Evolutionary conservation across 2,113 vertebrate species (phyloP), one percentile per base, ranked within the genome.

Genomic region (Recurvirostra avosetta): DNA sequence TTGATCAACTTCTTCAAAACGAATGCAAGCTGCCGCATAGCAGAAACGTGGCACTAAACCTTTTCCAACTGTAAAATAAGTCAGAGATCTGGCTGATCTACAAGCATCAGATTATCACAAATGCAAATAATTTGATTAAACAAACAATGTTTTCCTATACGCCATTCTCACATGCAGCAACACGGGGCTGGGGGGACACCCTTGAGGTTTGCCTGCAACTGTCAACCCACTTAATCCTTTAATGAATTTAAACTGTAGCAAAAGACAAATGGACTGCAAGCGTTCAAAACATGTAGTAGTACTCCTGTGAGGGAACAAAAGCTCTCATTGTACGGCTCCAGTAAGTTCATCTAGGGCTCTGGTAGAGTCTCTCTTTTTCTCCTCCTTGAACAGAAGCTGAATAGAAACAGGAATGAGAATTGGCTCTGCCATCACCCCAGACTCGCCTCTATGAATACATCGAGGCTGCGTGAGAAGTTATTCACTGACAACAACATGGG

Each of bases 341-440:
- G 85, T 91, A 95, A 97, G 91, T 90, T 97, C 93, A 95, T 94
- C 91, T 92, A 89, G 97, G 96, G 95, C 95, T 97, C 95, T 97
- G 90, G 85, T 86, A 62, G 90, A 95, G 92, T 84, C 94, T 95
- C 95, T 88, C 95, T 94, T 92, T 72, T 85, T 93, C 95, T 92
- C 56, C 74, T 90, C 95, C 97, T 96, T 97, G 96, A 98, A 97
- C 94, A 98, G 97, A 97, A 96, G 94, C 96, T 98, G 97, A 95
- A 97, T 96, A 98, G 97, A 98, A 97, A 92, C 59, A 68, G 95
- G 91, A 94, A 95, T 95, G 94, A 97, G 96, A 97, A 97, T 61
- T 72, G 81, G 97, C 96, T 97, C 95, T 3, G 41, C 96, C 96
- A 97, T 91, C 96, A 76, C 86, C 76, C 95, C 92, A 91, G 92